phyloP scores from a whole-genome alignment of 2,797 vertebrate genomes.

The Spheniscus humboldti region DNA sequence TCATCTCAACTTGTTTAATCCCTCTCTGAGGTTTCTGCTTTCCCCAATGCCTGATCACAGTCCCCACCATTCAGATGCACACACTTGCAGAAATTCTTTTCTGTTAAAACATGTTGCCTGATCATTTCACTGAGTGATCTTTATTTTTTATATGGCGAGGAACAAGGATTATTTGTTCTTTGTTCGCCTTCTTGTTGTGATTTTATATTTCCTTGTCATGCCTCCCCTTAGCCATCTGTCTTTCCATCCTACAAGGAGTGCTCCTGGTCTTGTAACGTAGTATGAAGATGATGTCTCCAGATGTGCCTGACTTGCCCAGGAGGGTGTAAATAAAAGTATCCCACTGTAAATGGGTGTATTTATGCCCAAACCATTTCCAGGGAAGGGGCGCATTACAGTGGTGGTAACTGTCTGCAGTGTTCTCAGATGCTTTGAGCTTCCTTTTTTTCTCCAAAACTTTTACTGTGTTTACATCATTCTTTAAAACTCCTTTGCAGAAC shows the following conservation, averaged over 20 bases:
- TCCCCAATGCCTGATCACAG: background rate
- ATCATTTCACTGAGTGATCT: background rate
- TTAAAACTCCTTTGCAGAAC: background rate
- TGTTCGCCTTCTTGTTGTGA: background rate
- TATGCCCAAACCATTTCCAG: background rate
- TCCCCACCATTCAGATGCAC: background rate
- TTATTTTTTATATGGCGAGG: background rate
- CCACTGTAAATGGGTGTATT: background rate
- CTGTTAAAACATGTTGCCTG: background rate
- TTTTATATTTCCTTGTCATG: background rate
- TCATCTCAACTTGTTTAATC: background rate
- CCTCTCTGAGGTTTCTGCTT: background rate
- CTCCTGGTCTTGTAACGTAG: background rate
- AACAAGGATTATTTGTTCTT: background rate
- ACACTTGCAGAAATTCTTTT: background rate
- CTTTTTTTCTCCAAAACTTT: background rate
- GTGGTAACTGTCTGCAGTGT: background rate
- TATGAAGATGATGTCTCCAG: background rate
- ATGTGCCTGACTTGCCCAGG: background rate
- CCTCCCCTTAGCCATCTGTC: background rate
- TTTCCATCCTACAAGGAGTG: background rate
- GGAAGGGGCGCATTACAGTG: background rate
- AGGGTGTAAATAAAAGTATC: background rate
- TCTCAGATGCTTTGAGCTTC: background rate
- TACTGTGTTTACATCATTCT: background rate